Evolutionary conservation across 2,113 vertebrate genomes (phyloP), one percentile per base, ranked within the genome.

Genomic region (Thunnus maccoyii): DNA sequence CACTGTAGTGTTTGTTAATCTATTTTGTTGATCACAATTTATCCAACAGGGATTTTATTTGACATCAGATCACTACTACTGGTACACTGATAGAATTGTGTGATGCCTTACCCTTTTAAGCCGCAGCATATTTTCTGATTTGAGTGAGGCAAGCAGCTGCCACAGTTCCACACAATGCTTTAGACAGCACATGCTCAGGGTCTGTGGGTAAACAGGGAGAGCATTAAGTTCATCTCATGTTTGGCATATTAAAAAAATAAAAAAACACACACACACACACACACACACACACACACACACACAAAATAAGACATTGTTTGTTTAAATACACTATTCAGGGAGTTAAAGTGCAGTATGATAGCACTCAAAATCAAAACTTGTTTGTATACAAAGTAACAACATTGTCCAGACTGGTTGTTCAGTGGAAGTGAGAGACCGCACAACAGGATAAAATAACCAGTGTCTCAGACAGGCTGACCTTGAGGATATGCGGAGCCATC

Each of bases 121-220:
- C 3, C 91, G 94, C 73, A 99, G 93, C 91, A 96, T 96, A 72
- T 96, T 96, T 89, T 98, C 97, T 0, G 97, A 99, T 87, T 98
- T 99, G 75, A 92, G 93, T 3, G 96, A 94, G 2, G 94, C 94
- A 20, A 99, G 96, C 55, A 99, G 88, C 75, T 98, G 97, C 98
- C 98, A 99, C 1, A 99, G 94, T 51, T 95, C 96, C 0, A 96
- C 89, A 84, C 71, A 87, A 90, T 99, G 96, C 76, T 95, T 95
- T 0, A 99, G 87, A 65, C 85, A 93, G 84, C 96, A 98, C 48
- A 88, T 91, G 50, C 87, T 92, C 20, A 99, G 74, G 46, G 94
- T 94, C 98, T 99, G 93, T 76, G 20, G 55, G 13, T 32, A 47
- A 72, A 70, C 16, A 72, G 12, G 32, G 3, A 78, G 9, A 76